Evolutionary conservation across 2,888 invertebrate species (phyloP).

Genomic region (Agrilus cyanescens): DNA sequence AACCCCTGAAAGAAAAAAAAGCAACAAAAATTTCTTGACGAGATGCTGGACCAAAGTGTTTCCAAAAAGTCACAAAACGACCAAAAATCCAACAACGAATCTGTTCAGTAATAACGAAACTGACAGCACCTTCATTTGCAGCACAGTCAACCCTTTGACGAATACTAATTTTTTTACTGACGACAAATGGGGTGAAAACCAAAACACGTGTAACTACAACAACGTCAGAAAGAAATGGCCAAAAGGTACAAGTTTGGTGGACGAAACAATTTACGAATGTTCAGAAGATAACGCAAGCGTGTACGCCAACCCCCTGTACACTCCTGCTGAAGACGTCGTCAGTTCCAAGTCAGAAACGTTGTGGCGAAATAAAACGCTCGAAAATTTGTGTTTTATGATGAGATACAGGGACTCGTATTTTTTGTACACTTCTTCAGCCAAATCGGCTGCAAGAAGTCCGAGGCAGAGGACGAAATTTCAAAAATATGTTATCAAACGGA

Average conservation of each 20-base stretch:
- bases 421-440: constrained; percentile 8
- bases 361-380: too few species aligned
- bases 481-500: constrained; percentile 49
- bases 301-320: constrained; percentile 33
- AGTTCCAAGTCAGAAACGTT: constrained; percentile 3
- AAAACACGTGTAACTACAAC: constrained; percentile 16
- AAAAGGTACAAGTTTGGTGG: constrained; percentile 21
- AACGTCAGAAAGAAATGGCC: constrained; percentile 26
- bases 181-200: constrained; percentile 1
- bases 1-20: constrained; percentile 25
- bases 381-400: constrained; percentile 1
- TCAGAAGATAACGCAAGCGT: constrained; percentile 31
- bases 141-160: background rate
- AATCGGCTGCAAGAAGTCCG: constrained; percentile 9
- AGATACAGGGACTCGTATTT: constrained; percentile 1
- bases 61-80: constrained; percentile 16
- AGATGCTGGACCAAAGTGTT: constrained; percentile 21
- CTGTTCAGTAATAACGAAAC: constrained; percentile 25
- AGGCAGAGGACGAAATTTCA: constrained; percentile 35
- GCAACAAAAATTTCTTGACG: constrained; percentile 13
- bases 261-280: constrained; percentile 34
- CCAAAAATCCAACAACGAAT: constrained; percentile 9
- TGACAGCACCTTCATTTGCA: constrained; percentile 13
- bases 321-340: constrained; percentile 11
- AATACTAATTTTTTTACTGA: background rate